A percentile compares a stretch with the other conserved stretches of the same genome.
Conservation (phyloP, 2,113 vertebrate genomes). For the Eclectus roratus region DNA sequence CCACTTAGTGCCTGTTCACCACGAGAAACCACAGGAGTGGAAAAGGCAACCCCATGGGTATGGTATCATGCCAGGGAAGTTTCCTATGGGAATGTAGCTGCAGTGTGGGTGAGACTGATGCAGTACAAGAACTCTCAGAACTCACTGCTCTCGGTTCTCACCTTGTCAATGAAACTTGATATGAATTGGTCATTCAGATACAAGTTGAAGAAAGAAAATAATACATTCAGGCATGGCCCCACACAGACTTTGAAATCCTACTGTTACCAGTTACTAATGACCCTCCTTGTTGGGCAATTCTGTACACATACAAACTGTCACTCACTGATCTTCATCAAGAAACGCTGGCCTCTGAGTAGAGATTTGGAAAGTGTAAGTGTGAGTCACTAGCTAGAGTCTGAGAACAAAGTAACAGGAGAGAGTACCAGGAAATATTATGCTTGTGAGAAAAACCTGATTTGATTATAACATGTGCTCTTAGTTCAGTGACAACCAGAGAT, state of each 20-base stretch:
- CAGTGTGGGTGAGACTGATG: not conserved
- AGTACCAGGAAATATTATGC: not conserved
- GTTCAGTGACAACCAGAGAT: not conserved
- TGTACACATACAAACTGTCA: not conserved
- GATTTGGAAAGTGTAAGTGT: not conserved
- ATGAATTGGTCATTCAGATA: not conserved
- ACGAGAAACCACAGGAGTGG: not conserved
- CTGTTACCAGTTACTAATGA: not conserved
- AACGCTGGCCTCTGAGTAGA: not conserved
- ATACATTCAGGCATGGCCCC: not conserved
- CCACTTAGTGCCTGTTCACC: not conserved
- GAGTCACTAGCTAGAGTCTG: not conserved
- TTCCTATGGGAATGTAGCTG: accelerated
- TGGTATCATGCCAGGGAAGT: accelerated
- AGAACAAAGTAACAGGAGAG: constrained; percentile 2
- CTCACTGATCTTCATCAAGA: not conserved
- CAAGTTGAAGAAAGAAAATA: not conserved
- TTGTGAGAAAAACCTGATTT: not conserved
- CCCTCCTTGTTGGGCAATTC: not conserved
- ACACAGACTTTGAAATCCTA: not conserved
- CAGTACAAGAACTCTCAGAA: not conserved
- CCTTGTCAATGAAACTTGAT: not conserved
- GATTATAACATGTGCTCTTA: not conserved
- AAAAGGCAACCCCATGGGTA: not conserved
- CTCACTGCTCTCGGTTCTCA: not conserved